Evolutionary conservation across 2,113 vertebrate species (phyloP), one percentile per base, ranked within the genome.

Genomic region (Acrocephalus kingi): DNA sequence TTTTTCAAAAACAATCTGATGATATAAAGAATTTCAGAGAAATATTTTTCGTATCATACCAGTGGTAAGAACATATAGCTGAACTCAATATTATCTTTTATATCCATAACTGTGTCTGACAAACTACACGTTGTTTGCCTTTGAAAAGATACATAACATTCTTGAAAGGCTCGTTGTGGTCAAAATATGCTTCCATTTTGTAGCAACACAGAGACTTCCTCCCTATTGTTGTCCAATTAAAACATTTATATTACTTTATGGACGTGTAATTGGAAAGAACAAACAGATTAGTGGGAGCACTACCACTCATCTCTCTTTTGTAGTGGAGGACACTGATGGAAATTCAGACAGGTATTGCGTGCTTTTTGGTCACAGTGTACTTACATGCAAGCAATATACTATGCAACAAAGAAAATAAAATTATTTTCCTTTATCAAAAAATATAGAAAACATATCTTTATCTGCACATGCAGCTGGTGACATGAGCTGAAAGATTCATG

Each of bases 181-280:
- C 58, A 85, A 89, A 89, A 89, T 45, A 75, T 5, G 25, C 41
- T 64, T 89, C 69, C 11, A 56, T 41, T 84, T 81, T 87, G 39
- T 48, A 92, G 67, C 62, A 75, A 87, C 61, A 71, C 31, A 75
- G 52, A 92, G 8, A 81, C 63, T 91, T 94, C 51, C 41, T 84
- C 41, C 49, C n/a, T 84, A n/a, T 46, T 45, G 35, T 7, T 55
- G 39, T 33, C 45, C 61, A 89, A 31, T 64, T 63, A 62, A n/a
- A 94, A 85, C 21, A 82, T 72, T 81, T 87, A 21, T 77, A 85
- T 87, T 87, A 78, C 69, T 89, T 92, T 91, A 81, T 54, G 64
- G 79, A 82, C 37, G 39, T 64, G 43, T 51, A 45, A 79, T 2
- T 76, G 46, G 49, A 79, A 93, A 81, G 41, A 91, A 71, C 45